Evolutionary conservation across 2,797 vertebrate genomes (phyloP).

Genomic region (Chrosomus eos): DNA sequence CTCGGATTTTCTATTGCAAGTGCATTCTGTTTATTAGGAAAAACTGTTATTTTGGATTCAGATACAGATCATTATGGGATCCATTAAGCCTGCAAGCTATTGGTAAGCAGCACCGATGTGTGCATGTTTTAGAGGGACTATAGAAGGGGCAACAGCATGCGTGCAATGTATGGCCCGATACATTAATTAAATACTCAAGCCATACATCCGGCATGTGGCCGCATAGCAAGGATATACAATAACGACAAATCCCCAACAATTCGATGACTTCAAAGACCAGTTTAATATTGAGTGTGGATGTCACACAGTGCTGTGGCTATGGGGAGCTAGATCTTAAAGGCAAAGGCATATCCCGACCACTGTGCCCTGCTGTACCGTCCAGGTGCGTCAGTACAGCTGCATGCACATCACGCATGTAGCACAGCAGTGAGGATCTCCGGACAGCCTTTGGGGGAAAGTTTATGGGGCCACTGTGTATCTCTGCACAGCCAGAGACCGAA

Average conservation of each 20-base stretch:
- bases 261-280: slow-evolving; percentile 54
- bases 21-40: slow-evolving; percentile 13
- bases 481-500: slow-evolving; percentile 3
- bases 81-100: not conserved
- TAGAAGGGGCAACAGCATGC: not conserved
- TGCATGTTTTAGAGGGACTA: slow-evolving; percentile 15
- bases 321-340: slow-evolving; percentile 51
- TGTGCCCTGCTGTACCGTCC: slow-evolving; percentile 46
- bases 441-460: slow-evolving; percentile 57
- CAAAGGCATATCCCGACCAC: slow-evolving; percentile 50
- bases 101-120: slow-evolving; percentile 1
- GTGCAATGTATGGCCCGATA: not conserved
- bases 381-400: slow-evolving; percentile 59
- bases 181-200: slow-evolving; percentile 12
- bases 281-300: slow-evolving; percentile 50
- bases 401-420: slow-evolving; percentile 33
- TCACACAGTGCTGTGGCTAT: slow-evolving; percentile 40
- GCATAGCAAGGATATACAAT: slow-evolving; percentile 23
- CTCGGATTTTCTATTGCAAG: not conserved
- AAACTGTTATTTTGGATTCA: not conserved
- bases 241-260: slow-evolving; percentile 39
- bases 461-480: slow-evolving; percentile 40
- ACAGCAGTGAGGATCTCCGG: slow-evolving; percentile 45
- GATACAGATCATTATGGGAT: slow-evolving; percentile 18
- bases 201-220: slow-evolving; percentile 37